Conservation (phyloP, 2,113 vertebrate species). For the Buteo buteo region DNA sequence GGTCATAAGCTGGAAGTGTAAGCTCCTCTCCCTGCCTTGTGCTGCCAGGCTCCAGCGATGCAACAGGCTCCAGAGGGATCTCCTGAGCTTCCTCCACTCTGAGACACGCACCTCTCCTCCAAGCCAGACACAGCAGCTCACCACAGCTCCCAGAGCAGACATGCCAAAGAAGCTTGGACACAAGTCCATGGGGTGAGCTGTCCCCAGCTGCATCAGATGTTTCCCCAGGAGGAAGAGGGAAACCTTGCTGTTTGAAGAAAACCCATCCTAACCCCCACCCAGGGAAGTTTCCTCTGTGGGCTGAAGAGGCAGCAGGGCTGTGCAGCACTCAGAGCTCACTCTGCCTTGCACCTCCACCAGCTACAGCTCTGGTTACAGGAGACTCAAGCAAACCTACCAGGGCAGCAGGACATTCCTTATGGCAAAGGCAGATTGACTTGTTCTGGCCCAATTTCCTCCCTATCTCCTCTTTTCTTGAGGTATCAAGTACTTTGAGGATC, state of each 20-base stretch:
- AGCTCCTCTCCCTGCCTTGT: background rate
- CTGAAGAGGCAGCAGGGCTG: background rate
- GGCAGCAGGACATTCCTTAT: background rate
- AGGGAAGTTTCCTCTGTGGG: background rate
- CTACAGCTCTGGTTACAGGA: fast-evolving
- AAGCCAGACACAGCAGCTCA: fast-evolving
- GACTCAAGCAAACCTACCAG: background rate
- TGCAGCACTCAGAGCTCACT: fast-evolving
- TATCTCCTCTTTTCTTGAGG: no score
- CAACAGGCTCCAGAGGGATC: background rate
- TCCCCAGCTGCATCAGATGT: background rate
- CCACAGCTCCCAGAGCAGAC: background rate
- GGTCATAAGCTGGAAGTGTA: fast-evolving
- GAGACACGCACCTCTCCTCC: fast-evolving
- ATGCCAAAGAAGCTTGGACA: background rate
- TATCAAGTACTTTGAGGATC: background rate
- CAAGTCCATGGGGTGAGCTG: background rate
- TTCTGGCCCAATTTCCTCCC: background rate
- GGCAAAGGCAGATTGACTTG: background rate
- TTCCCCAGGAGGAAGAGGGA: background rate
- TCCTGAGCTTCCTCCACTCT: background rate
- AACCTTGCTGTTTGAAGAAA: background rate
- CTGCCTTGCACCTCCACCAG: background rate
- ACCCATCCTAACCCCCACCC: background rate
- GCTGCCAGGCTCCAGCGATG: fast-evolving